phyloP scores from a whole-genome alignment of 2,888 invertebrate species.

The Allacma fusca region DNA sequence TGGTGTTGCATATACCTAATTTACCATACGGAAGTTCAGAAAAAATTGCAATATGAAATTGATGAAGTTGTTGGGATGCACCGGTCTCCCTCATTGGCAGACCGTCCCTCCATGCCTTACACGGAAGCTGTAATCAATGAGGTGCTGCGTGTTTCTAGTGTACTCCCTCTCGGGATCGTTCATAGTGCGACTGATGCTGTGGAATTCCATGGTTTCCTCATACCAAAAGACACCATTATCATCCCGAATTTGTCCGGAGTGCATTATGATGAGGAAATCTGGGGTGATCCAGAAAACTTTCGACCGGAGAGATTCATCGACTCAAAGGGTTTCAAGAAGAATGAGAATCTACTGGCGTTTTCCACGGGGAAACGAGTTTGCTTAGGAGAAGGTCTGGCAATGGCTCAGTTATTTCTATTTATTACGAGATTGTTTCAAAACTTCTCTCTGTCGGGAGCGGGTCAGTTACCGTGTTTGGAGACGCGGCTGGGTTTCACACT shows the following conservation, averaged over 20 bases:
- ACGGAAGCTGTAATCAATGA: conserved; percentile 21
- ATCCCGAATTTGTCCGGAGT: conserved; percentile 28
- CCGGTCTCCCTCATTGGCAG: not conserved
- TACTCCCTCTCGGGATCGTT: not conserved
- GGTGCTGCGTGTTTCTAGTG: conserved; percentile 5
- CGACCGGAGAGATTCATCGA: conserved; percentile 53
- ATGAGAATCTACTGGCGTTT: conserved; percentile 25
- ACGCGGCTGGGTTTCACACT: no score
- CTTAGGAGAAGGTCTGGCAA: conserved; percentile 13
- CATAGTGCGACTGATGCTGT: not conserved
- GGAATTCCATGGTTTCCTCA: not conserved
- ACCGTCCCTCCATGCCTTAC: conserved; percentile 6
- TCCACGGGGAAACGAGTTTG: conserved; percentile 19
- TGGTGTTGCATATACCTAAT: conserved; percentile 1
- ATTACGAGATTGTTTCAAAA: conserved; percentile 8
- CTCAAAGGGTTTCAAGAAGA: conserved; percentile 28
- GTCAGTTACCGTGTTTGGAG: no score
- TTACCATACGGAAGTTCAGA: conserved; percentile 3
- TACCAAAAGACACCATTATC: conserved; percentile 13
- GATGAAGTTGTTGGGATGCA: conserved; percentile 17
- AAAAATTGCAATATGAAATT: conserved; percentile 24
- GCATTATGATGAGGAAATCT: conserved; percentile 44
- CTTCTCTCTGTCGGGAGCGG: not conserved
- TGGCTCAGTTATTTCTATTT: not conserved
- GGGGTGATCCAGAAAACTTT: conserved; percentile 52